These are phyloP conservation scores for Leptosomus discolor DNA, from an alignment of 2,113 vertebrate species.

Conservation along the genomic window DNA sequence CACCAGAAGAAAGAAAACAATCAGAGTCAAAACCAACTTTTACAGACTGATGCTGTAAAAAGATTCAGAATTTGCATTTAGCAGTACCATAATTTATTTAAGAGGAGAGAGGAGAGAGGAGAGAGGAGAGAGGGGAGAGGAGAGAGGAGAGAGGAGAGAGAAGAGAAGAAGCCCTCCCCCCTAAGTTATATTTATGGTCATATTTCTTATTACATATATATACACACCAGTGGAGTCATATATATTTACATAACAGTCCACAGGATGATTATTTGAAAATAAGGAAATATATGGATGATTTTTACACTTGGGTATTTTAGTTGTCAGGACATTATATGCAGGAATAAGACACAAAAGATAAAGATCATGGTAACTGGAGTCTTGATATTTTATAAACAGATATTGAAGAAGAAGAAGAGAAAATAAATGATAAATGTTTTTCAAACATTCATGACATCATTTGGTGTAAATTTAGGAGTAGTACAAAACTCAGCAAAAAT, in stretches of 20 bases:
- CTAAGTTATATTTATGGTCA: background rate
- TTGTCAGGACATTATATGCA: background rate
- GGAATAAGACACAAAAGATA: background rate
- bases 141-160: background rate
- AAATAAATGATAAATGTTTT: background rate
- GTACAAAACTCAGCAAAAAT: background rate
- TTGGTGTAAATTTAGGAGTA: background rate
- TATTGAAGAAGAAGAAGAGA: background rate
- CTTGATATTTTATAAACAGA: background rate
- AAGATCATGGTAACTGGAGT: background rate
- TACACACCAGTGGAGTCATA: background rate
- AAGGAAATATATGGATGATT: background rate
- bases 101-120: too few species aligned
- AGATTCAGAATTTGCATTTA: background rate
- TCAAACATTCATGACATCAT: background rate
- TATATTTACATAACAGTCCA: background rate
- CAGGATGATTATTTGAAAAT: background rate
- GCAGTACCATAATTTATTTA: background rate
- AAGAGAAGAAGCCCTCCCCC: accelerated
- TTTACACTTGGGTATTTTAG: background rate
- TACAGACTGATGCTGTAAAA: background rate
- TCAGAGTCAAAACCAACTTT: background rate
- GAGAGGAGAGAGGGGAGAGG: background rate
- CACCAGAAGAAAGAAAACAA: background rate
- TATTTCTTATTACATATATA: background rate